Evolutionary conservation across 2,888 invertebrate species (phyloP).

Genomic region (Morpho achilles): DNA sequence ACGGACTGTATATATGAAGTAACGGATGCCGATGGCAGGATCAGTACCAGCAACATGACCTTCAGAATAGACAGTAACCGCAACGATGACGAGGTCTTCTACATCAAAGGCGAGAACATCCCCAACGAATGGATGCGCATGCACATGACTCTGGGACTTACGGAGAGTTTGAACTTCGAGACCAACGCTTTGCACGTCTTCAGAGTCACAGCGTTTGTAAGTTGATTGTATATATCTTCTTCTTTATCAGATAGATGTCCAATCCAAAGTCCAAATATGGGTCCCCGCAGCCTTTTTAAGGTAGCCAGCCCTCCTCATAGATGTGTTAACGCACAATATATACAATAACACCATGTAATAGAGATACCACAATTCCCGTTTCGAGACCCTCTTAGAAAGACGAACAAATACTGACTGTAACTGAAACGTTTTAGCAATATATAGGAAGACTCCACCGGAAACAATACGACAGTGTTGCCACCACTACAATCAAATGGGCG

Average conservation of each 20-base stretch:
- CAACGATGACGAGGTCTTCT: slow-evolving; percentile 55
- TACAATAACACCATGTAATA: no score
- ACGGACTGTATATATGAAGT: slow-evolving; percentile 62
- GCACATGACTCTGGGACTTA: slow-evolving; percentile 53
- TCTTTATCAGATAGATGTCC: neutral
- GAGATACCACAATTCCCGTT: no score
- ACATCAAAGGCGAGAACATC: slow-evolving; percentile 43
- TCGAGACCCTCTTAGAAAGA: no score
- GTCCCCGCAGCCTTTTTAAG: no score
- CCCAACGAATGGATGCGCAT: slow-evolving; percentile 46
- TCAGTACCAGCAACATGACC: slow-evolving; percentile 63
- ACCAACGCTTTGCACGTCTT: slow-evolving; percentile 76
- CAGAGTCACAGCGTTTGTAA: slow-evolving; percentile 73
- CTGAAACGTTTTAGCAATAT: no score
- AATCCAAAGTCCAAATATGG: no score
- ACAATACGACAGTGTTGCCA: no score
- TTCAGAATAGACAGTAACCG: slow-evolving; percentile 59
- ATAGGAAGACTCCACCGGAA: no score
- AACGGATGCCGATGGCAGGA: slow-evolving; percentile 57
- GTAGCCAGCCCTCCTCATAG: no score
- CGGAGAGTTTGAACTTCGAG: slow-evolving; percentile 59
- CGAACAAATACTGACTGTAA: no score
- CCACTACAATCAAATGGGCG: no score
- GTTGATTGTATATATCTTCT: slow-evolving; percentile 21
- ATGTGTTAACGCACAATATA: no score